Conservation (phyloP, 2,113 vertebrate species). For the Cryptotis parvus region DNA sequence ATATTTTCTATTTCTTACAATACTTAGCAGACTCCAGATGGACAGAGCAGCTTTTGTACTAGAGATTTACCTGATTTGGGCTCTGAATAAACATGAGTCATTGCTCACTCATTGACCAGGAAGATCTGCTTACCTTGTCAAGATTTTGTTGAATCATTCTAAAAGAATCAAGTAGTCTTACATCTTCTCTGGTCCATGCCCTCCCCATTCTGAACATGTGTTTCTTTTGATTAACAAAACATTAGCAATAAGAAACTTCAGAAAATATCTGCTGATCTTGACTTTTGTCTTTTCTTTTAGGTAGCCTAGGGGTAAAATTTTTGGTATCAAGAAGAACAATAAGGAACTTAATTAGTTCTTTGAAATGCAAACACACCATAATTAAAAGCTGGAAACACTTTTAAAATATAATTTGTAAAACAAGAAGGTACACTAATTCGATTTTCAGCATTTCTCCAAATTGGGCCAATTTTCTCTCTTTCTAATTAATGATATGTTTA, state of each 20-base stretch:
- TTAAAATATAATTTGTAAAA: constrained; percentile 48
- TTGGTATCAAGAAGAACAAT: constrained; percentile 30
- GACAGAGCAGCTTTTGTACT: not conserved
- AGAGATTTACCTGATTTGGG: not conserved
- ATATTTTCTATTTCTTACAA: not conserved
- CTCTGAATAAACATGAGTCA: not conserved
- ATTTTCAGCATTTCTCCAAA: constrained; percentile 69
- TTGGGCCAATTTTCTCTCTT: constrained; percentile 49
- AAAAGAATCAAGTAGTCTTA: not conserved
- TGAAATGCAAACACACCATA: constrained; percentile 61
- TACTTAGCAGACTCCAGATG: not conserved
- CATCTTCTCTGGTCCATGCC: fast-evolving
- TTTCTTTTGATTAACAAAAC: not conserved
- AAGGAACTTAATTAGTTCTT: constrained; percentile 59
- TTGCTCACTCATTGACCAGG: not conserved
- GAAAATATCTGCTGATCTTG: not conserved
- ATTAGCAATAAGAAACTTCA: not conserved
- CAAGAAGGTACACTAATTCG: constrained; percentile 39
- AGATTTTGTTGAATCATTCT: not conserved
- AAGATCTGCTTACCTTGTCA: not conserved
- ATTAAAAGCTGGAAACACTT: constrained; percentile 64
- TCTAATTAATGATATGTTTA: constrained; percentile 48
- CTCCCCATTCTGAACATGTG: not conserved
- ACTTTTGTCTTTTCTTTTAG: constrained; percentile 36
- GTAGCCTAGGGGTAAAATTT: not conserved